Evolutionary conservation across 30 jellyfish, hydroid and myxozoan genomes (phyloP).

Genomic region (Aurelia coerulea): DNA sequence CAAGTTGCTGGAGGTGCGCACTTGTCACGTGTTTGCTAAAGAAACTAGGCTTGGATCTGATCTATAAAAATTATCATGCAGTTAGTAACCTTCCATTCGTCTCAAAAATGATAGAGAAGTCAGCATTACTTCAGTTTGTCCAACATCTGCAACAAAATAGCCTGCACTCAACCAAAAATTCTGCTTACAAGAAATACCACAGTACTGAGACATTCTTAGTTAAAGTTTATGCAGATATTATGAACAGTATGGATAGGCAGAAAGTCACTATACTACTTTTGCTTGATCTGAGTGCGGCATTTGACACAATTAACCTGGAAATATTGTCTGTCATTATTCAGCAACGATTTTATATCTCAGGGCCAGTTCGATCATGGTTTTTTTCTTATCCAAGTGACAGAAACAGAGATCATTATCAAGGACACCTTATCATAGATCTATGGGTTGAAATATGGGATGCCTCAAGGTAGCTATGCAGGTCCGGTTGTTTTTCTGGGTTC

Average conservation of each 20-base stretch:
- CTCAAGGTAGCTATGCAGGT: not conserved
- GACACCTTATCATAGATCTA: not conserved
- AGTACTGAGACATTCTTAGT: constrained; percentile 31
- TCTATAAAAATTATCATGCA: not conserved
- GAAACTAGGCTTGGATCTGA: constrained; percentile 12
- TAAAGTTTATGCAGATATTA: constrained; percentile 16
- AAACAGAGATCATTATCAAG: not conserved
- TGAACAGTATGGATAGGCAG: constrained; percentile 12
- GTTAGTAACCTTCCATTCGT: not conserved
- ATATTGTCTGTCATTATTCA: not conserved
- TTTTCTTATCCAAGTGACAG: not conserved
- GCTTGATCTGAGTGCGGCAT: constrained; percentile 1
- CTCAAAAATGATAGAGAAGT: not conserved
- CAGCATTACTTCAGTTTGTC: constrained; percentile 13
- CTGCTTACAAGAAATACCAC: constrained; percentile 30
- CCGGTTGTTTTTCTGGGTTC: constrained; percentile 3
- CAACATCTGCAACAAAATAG: constrained; percentile 29
- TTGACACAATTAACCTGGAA: constrained; percentile 1
- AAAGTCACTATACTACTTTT: constrained; percentile 6
- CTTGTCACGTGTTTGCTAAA: constrained; percentile 25
- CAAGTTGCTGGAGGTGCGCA: not conserved
- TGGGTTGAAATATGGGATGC: not conserved
- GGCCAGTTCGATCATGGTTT: constrained; percentile 1
- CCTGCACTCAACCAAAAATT: constrained; percentile 15
- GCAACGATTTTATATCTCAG: not conserved